Percentiles rank a stretch among this genome's conserved stretches.
phyloP scores from a whole-genome alignment of 1,140 invertebrate genomes.

The Apis cerana region DNA sequence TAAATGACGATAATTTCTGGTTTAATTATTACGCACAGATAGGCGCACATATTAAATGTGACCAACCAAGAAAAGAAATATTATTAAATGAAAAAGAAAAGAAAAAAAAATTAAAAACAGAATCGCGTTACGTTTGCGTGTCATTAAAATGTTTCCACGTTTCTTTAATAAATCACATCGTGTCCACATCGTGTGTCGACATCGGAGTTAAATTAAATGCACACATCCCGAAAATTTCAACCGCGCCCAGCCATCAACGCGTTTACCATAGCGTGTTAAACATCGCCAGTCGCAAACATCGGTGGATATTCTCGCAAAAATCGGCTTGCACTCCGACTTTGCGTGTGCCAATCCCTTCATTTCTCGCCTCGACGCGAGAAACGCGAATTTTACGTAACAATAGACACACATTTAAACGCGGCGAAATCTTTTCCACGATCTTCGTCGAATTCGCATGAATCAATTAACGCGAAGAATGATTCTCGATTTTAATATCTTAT shows the following conservation, averaged over 20 bases:
- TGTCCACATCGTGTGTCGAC: too few relatives aligned
- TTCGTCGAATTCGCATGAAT: background rate
- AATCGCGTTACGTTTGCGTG: background rate
- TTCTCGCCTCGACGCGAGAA: too few relatives aligned
- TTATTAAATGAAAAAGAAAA: background rate
- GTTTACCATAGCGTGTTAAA: background rate
- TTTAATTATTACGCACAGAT: background rate
- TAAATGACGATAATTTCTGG: background rate
- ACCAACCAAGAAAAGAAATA: too few relatives aligned
- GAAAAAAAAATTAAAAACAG: background rate
- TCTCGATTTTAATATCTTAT: too few relatives aligned
- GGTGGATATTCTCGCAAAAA: background rate
- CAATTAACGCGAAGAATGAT: background rate
- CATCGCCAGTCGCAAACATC: background rate
- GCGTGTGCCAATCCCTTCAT: background rate
- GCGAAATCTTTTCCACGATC: background rate
- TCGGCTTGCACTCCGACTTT: background rate
- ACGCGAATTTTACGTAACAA: background rate
- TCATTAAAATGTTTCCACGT: slow-evolving; percentile 16
- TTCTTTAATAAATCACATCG: background rate
- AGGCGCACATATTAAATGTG: background rate
- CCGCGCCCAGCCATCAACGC: background rate
- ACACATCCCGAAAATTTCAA: background rate
- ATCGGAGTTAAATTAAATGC: background rate
- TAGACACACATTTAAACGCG: background rate